These are phyloP conservation scores for Tenthredo scrophulariae DNA, from an alignment of 2,888 invertebrate genomes.

Conservation along the genomic window DNA sequence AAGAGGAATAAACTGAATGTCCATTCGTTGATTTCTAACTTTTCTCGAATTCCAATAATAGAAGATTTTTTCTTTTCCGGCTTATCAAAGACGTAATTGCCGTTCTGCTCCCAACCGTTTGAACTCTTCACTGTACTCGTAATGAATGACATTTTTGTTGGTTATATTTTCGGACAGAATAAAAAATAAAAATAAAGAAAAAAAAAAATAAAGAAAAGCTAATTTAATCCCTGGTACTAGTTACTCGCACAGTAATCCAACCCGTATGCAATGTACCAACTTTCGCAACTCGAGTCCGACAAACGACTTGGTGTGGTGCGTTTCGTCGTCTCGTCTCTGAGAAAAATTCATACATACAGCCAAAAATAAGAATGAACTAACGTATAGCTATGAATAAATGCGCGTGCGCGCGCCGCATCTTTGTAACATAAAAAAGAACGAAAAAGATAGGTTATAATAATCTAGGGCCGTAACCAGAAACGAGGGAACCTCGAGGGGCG, in stretches of 20 bases:
- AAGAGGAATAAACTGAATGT: constrained; percentile 67
- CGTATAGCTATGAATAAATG: neutral
- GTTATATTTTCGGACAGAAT: neutral
- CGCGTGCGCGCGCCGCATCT: constrained; percentile 33
- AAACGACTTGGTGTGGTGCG: neutral
- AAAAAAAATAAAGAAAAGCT: neutral
- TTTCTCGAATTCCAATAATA: constrained; percentile 58
- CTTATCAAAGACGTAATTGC: neutral
- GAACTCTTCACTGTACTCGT: constrained; percentile 14
- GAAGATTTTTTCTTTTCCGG: neutral
- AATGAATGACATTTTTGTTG: constrained; percentile 40
- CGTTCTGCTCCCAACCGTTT: constrained; percentile 43
- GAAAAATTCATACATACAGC: constrained; percentile 29
- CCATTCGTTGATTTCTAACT: constrained; percentile 66
- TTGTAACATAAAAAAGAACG: neutral
- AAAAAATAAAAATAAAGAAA: neutral
- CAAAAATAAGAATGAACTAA: constrained; percentile 65
- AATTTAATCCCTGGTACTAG: neutral
- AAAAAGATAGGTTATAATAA: neutral
- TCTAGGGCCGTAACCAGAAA: neutral
- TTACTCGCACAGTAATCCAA: neutral
- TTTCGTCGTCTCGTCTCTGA: neutral
- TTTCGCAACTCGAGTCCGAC: neutral
- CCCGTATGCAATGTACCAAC: neutral
- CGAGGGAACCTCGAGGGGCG: neutral